phyloP scores from a whole-genome alignment of 2,797 vertebrate genomes.

The Crocidura indochinensis region DNA sequence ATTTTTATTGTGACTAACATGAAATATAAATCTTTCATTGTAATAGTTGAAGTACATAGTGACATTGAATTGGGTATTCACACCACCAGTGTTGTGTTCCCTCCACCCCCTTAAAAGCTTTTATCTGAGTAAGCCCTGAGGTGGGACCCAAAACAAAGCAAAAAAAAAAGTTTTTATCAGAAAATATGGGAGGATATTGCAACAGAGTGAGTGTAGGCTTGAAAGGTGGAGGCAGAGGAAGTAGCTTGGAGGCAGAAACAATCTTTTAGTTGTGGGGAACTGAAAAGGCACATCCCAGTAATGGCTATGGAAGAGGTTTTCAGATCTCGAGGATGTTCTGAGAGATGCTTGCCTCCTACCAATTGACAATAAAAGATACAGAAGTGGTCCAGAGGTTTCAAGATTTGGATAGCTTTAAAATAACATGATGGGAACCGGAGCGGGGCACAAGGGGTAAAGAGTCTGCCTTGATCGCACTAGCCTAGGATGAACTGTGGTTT shows the following conservation, averaged over 20 bases:
- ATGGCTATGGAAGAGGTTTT: not conserved
- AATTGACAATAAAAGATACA: not conserved
- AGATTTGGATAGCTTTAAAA: not conserved
- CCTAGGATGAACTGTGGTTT: no score
- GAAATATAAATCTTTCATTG: no score
- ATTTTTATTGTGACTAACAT: no score
- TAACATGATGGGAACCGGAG: no score
- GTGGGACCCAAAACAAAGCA: no score
- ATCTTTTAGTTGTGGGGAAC: not conserved
- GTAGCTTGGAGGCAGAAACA: not conserved
- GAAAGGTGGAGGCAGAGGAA: not conserved
- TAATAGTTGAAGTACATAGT: no score
- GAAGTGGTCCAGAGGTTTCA: not conserved
- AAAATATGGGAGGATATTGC: not conserved
- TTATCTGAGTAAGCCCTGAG: no score
- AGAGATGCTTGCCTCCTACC: not conserved
- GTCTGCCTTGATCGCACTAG: no score
- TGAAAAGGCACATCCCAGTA: not conserved
- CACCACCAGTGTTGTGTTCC: no score
- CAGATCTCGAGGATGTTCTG: accelerated
- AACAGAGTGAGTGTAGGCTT: not conserved
- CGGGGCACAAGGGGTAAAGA: no score
- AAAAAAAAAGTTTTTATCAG: not conserved
- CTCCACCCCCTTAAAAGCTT: no score
- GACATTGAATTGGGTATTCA: no score